Base-by-base conservation (phyloP, 2,888 invertebrate species). In the Liopterus haemorrhoidalis region DNA sequence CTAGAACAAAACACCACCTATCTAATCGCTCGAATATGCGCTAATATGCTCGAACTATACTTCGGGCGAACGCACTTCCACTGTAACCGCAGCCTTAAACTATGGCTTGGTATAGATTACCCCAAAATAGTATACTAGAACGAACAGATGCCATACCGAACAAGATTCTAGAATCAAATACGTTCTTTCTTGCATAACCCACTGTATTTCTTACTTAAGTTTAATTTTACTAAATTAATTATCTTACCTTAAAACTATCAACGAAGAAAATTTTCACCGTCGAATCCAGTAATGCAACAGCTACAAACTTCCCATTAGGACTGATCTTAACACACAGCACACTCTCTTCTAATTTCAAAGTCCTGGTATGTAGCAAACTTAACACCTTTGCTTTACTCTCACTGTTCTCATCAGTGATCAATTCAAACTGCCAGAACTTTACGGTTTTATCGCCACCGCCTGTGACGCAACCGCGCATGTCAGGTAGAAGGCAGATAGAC, bases 231-330 rank as follows among this genome's bases (percentile, higher is more conserved):
- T 22, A 32, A 42, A n/a, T n/a, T n/a, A n/a, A 41, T 16, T 14
- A 38, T 32, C 46, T 59, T 69, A 89, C 89, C 79, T 97, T 97
- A 54, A 96, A 85, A 1, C 89, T 84, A 62, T 99, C 96, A 33
- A 87, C 67, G 63, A 93, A 97, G 70, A 94, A 96, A 56, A 99
- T 83, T 68, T 94, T 93, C 0, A 96, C 90, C 0, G 95, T 97
- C 5, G 84, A 85, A 69, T 99, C 96, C 31, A 97, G 71, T 4
- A 97, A 70, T 0, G 93, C 86, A 4, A 88, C 90, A 0, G 94
- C 93, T 15, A 99, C 69, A 58, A 91, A 87, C 68, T 85, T 85
- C 59, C 80, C 81, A 66, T 95, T 87, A 0, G 89, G 85, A 55
- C 89, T 88, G 35, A 89, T 78, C 64, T 78, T 81, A 0, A 92